These are phyloP conservation scores for Pteropus rufus DNA, from an alignment of 2,797 vertebrate species.

Conservation along the genomic window DNA sequence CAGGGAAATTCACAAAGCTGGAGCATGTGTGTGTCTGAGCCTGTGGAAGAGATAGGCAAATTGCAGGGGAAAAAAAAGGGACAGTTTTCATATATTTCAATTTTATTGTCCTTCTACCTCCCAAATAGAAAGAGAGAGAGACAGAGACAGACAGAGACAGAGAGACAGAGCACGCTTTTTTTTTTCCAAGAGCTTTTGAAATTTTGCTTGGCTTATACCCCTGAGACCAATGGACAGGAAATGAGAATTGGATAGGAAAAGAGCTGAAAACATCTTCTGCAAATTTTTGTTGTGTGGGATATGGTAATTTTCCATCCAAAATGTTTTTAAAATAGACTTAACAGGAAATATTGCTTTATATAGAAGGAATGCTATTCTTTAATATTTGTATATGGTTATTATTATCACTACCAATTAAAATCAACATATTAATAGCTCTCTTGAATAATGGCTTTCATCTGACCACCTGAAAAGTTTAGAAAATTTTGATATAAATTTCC, in stretches of 20 bases:
- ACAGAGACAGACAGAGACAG: not conserved
- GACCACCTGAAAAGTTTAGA: conserved; percentile 25
- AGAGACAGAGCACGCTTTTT: not conserved
- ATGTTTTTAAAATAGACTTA: conserved; percentile 52
- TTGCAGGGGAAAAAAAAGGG: not conserved
- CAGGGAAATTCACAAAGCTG: conserved; percentile 25
- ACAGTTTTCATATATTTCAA: conserved; percentile 35
- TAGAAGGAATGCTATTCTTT: not conserved
- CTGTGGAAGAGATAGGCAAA: conserved; percentile 23
- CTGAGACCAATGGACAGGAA: conserved; percentile 60
- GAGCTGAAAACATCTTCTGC: conserved; percentile 60
- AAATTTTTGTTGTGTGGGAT: conserved; percentile 38
- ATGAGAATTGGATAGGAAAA: conserved; percentile 62
- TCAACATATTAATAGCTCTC: not conserved
- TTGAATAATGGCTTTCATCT: conserved; percentile 36
- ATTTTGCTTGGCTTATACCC: conserved; percentile 57
- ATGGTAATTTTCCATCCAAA: conserved; percentile 66
- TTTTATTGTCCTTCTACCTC: conserved; percentile 26
- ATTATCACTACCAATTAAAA: not conserved
- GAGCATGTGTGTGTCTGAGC: not conserved
- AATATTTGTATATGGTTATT: not conserved
- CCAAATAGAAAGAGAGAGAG: not conserved
- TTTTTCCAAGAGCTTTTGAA: conserved; percentile 68
- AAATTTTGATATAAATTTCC: not conserved
- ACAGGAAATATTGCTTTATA: conserved; percentile 55